These are phyloP conservation scores for Drosophila arizonae DNA, from an alignment of 1,140 invertebrate genomes.

Conservation along the genomic window DNA sequence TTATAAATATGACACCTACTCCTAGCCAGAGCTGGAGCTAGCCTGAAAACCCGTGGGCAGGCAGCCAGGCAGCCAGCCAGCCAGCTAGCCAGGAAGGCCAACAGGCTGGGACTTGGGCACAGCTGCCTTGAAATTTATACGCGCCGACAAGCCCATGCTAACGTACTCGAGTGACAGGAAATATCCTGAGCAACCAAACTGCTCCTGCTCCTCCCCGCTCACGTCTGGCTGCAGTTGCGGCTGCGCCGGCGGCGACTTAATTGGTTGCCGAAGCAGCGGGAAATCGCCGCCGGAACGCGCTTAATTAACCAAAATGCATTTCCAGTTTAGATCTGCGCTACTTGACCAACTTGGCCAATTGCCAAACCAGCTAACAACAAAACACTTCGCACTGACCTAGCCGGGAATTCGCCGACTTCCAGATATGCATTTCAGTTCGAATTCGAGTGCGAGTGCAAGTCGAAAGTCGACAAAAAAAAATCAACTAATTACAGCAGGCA, in stretches of 20 bases:
- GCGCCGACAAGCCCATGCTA: constrained; percentile 40
- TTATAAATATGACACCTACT: constrained; percentile 82
- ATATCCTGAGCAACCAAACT: constrained; percentile 57
- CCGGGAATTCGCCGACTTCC: constrained; percentile 25
- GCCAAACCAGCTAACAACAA: constrained; percentile 33
- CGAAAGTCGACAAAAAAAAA: constrained; percentile 8
- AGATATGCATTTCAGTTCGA: constrained; percentile 50
- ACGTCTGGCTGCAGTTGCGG: not conserved
- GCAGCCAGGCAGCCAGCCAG: constrained; percentile 29
- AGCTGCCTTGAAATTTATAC: constrained; percentile 69
- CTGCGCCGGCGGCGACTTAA: constrained; percentile 62
- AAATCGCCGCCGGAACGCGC: constrained; percentile 76
- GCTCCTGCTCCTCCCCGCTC: constrained; percentile 5
- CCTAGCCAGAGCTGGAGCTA: constrained; percentile 45
- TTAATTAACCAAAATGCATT: constrained; percentile 80
- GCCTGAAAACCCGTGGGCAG: constrained; percentile 63
- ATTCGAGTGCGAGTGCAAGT: constrained; percentile 20
- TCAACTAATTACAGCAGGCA: constrained; percentile 44
- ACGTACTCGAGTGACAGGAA: constrained; percentile 46
- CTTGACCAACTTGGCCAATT: constrained; percentile 47
- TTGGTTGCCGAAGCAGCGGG: constrained; percentile 77
- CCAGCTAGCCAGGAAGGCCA: constrained; percentile 21
- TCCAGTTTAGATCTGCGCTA: constrained; percentile 43
- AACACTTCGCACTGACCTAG: constrained; percentile 30
- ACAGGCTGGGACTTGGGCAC: constrained; percentile 33